Percentiles rank a stretch among this genome's conserved stretches.
These are phyloP conservation scores for Plagiodera versicolora DNA, from an alignment of 2,888 invertebrate genomes.

Conservation along the genomic window DNA sequence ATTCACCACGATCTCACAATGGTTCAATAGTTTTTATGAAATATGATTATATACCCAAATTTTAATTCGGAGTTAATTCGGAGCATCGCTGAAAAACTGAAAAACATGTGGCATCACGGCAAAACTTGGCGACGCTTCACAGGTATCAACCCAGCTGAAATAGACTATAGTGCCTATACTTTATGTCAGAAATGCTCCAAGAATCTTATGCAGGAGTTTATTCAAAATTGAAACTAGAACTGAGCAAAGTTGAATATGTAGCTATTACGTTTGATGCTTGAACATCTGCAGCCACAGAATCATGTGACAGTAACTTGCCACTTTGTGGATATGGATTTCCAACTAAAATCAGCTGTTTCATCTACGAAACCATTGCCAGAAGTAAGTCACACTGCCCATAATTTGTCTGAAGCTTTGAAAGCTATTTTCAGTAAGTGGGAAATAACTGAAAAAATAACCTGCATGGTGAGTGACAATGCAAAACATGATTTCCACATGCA, in stretches of 20 bases:
- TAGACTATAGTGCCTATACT: too few species aligned
- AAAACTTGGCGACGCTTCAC: too few species aligned
- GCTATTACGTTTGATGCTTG: constrained; percentile 25
- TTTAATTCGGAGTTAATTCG: too few species aligned
- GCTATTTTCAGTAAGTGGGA: constrained; percentile 22
- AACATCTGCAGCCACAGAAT: constrained; percentile 24
- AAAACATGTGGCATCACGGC: too few species aligned
- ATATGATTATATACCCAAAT: too few species aligned
- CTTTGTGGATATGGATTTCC: constrained; percentile 16
- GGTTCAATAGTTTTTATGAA: too few species aligned
- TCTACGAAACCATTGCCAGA: constrained; percentile 27
- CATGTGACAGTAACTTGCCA: constrained; percentile 28
- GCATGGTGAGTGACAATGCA: constrained; percentile 29
- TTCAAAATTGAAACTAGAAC: too few species aligned
- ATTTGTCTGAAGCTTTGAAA: constrained; percentile 21
- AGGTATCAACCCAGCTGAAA: too few species aligned
- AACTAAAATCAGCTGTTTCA: constrained; percentile 20
- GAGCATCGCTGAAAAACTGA: too few species aligned
- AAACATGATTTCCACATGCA: constrained; percentile 26
- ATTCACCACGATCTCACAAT: too few species aligned
- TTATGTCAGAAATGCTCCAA: too few species aligned
- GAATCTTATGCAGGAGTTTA: too few species aligned
- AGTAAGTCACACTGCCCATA: constrained; percentile 25
- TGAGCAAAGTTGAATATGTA: constrained; percentile 23
- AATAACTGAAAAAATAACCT: constrained; percentile 21